Base-by-base conservation (phyloP, 2,113 vertebrate genomes). In the Urocynchramus pylzowi region DNA sequence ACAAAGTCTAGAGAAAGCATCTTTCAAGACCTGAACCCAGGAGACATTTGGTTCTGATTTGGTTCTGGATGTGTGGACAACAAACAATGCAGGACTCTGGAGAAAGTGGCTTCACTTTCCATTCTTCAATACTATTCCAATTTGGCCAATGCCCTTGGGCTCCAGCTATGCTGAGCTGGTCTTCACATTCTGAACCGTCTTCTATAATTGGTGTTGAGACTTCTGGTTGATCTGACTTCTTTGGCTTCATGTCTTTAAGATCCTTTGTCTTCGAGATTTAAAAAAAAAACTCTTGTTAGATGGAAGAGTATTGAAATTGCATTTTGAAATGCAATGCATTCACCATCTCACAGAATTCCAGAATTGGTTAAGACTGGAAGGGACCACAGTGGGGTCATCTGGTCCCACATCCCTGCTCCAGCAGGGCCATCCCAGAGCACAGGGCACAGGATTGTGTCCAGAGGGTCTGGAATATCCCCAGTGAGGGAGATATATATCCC, bases 381-480 rank as follows among this genome's bases (percentile, higher is more conserved):
- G 5, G 2, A 11, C 6, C 28, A 10, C 7, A 52, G 28, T 39
- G 16, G 10, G 5, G 0, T 23, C 2, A 57, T 15, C 59, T 65
- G 18, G 3, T 28, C 5, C 4, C 1, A 33, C 6, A 11, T 33
- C 42, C 7, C 15, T 44, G 15, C 10, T 65, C 50, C 6, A 65
- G 12, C 17, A 33, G 42, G 5, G 37, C 4, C 15, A 19, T 28
- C 59, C 67, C 42, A 73, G 59, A 37, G 42, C 42, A 50, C 57
- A 49, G 3, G 17, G 9, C 20, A 54, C 27, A 23, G 35, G 21
- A 8, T 1, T 50, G 31, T 50, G 31, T 13, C 22, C 57, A 88
- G 26, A 49, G 1, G 26, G 0, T 50, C 59, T 80, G 76, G 44
- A 65, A 37, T 23, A 57, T 42, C 26, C 8, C 15, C 76, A 57